Percentiles rank a stretch among this genome's conserved stretches.
Conservation (phyloP, 2,113 vertebrate genomes). For the Melanerpes formicivorus region DNA sequence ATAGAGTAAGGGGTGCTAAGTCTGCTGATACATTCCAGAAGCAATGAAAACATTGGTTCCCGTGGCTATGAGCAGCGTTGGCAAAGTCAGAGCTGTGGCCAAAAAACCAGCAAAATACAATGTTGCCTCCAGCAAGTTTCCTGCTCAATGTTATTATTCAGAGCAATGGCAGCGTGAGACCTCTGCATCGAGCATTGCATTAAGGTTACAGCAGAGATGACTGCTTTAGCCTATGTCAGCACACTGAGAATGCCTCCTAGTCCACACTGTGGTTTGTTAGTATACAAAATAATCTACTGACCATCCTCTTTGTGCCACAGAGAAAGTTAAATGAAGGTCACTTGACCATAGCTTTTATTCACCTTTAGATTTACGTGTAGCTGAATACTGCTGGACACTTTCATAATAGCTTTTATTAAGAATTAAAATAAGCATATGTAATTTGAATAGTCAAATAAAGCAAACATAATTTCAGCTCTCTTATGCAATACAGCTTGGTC, state of each 20-base stretch:
- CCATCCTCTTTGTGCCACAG: accelerated
- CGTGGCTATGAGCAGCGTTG: accelerated
- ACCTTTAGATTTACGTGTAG: neutral
- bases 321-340: neutral
- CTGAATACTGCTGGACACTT: neutral
- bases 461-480: neutral
- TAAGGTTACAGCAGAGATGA: neutral
- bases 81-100: neutral
- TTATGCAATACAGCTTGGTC: neutral
- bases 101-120: neutral
- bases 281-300: accelerated
- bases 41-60: neutral
- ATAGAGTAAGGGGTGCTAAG: neutral
- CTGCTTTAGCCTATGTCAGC: neutral
- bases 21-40: neutral
- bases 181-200: neutral
- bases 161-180: neutral
- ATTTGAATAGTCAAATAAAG: conserved; percentile 24
- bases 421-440: neutral
- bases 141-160: neutral
- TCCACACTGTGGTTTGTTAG: neutral
- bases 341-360: neutral
- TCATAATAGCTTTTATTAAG: neutral
- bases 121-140: neutral
- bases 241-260: neutral